Percentiles rank a stretch among this genome's conserved stretches.
Conservation (phyloP, 1,140 invertebrate genomes). For the Melitaea cinxia region DNA sequence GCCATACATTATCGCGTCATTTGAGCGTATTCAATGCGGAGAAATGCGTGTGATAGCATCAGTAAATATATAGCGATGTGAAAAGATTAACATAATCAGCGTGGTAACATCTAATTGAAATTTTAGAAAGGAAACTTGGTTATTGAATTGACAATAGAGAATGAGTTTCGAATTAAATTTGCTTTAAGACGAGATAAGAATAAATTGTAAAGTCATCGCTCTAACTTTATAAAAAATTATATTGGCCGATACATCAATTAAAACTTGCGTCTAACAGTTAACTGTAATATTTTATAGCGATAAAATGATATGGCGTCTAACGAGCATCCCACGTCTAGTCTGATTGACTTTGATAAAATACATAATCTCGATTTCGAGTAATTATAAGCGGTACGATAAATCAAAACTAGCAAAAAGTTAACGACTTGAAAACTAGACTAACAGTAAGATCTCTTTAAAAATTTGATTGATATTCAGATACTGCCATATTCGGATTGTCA, state of each 20-base stretch:
- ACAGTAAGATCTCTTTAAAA: not conserved
- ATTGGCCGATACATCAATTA: not conserved
- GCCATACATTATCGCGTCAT: not conserved
- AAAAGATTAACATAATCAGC: slow-evolving; percentile 24
- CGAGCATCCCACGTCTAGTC: not conserved
- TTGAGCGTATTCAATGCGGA: not conserved
- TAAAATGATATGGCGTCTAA: no score
- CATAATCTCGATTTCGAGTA: no score
- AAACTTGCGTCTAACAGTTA: not conserved
- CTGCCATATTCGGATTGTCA: no score
- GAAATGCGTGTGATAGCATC: slow-evolving; percentile 10
- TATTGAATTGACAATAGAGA: slow-evolving; percentile 22
- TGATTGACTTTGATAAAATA: not conserved
- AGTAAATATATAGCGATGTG: slow-evolving; percentile 11
- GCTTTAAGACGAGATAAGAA: not conserved
- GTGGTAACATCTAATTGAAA: slow-evolving; percentile 35
- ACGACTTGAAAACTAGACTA: not conserved
- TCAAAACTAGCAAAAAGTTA: not conserved
- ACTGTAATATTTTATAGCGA: slow-evolving; percentile 15
- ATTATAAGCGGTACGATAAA: not conserved
- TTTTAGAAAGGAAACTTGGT: slow-evolving; percentile 32
- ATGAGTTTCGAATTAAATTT: slow-evolving; percentile 7
- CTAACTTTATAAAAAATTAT: slow-evolving; percentile 13
- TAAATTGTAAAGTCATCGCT: slow-evolving; percentile 22
- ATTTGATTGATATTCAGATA: not conserved